Percentiles rank a stretch among this genome's conserved stretches.
Evolutionary conservation across 2,797 vertebrate genomes (phyloP).

Genomic region (Oreonectes daqikongensis): DNA sequence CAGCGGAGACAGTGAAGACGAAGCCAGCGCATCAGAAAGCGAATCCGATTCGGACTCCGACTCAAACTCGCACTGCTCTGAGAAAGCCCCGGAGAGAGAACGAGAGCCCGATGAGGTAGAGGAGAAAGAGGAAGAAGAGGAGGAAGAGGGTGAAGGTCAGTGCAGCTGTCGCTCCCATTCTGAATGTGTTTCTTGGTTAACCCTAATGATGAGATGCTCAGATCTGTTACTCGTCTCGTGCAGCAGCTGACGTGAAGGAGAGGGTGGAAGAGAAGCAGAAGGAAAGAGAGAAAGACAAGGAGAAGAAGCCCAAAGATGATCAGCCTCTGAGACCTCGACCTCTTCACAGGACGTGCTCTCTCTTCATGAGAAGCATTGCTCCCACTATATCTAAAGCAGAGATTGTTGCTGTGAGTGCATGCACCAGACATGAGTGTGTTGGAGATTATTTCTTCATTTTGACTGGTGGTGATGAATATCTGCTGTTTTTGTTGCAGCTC

Average conservation of each 20-base stretch:
- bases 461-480: neutral
- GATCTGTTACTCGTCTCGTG: neutral
- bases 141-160: constrained; percentile 74
- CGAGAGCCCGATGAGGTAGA: constrained; percentile 65
- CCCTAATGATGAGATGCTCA: neutral
- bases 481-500: constrained; percentile 70
- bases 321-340: constrained; percentile 83
- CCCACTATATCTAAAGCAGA: constrained; percentile 90
- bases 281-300: constrained; percentile 77
- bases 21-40: constrained; percentile 83
- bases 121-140: constrained; percentile 63
- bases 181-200: neutral
- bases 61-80: constrained; percentile 79
- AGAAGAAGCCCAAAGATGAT: constrained; percentile 79
- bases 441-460: neutral
- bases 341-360: constrained; percentile 89
- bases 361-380: constrained; percentile 92
- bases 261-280: constrained; percentile 73
- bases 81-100: constrained; percentile 77
- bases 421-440: neutral
- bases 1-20: constrained; percentile 87
- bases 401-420: constrained; percentile 85
- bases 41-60: constrained; percentile 87
- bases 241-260: constrained; percentile 44
- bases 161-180: constrained; percentile 52